A percentile compares a stretch with the other conserved stretches of the same genome.
Conservation (phyloP, 2,888 invertebrate species). For the Rotaria magnacalcarata region DNA sequence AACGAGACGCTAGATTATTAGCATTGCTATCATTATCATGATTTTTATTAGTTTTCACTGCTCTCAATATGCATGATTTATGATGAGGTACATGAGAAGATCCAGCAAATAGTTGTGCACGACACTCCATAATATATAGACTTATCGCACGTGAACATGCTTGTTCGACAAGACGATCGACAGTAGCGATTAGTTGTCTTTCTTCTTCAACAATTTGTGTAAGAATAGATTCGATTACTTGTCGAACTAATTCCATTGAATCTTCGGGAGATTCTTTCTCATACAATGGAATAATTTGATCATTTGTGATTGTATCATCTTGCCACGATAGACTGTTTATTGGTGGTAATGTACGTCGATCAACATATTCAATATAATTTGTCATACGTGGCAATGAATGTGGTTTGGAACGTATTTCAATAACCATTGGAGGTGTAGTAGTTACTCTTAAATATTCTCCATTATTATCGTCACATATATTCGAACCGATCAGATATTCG, state of each 20-base stretch:
- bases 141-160: constrained; percentile 8
- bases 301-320: constrained; percentile 51
- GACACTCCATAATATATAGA: neutral
- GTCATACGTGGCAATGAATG: constrained; percentile 41
- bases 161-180: constrained; percentile 32
- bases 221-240: constrained; percentile 30
- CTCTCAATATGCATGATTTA: neutral
- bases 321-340: constrained; percentile 55
- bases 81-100: constrained; percentile 16
- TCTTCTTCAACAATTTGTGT: constrained; percentile 30
- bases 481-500: constrained; percentile 18
- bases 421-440: neutral
- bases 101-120: neutral
- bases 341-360: constrained; percentile 55
- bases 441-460: too few relatives aligned
- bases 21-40: neutral
- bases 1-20: neutral
- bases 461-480: neutral
- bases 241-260: constrained; percentile 15
- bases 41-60: neutral
- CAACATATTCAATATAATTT: constrained; percentile 37
- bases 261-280: constrained; percentile 1
- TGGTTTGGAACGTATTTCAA: neutral
- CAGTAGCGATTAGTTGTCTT: neutral
- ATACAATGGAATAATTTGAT: constrained; percentile 15